Base-by-base conservation (phyloP, 2,113 vertebrate genomes). In the Mionectes macconnelli region DNA sequence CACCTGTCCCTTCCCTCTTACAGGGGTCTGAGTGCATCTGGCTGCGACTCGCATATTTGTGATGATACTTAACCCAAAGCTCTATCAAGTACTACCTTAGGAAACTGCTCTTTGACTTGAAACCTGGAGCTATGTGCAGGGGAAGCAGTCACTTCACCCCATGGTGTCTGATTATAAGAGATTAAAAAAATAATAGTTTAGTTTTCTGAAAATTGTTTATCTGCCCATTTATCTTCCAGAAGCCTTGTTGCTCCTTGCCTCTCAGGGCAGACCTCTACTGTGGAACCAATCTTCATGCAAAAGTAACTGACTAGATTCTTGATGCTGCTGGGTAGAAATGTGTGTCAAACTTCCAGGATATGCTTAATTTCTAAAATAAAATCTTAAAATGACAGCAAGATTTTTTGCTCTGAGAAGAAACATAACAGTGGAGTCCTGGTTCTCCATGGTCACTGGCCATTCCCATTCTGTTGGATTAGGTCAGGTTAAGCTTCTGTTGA, bases 1-100 rank as follows among this genome's bases (percentile, higher is more conserved):
- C 27, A 10, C 2, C 0, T 2, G 4, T 42, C 53, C 47, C 45
- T 67, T 42, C 23, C 23, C 8, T 1, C 62, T 37, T 4, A 9
- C 17, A 19, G 47, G 8, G 24, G 5, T n/a, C 60, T 59, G 39
- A 42, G n/a, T 3, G 0, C n/a, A 3, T 24, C 75, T 66, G 4
- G 44, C 39, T n/a, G 59, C 55, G 28, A 18, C 35, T 17, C 20
- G 20, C 7, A 0, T 8, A 2, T 20, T 15, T 79, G 23, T 3
- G 2, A 6, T 6, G 23, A 19, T 4, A 8, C 22, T 33, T 67
- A 45, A 24, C 19, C 22, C 1, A 2, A 45, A 57, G 40, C 31
- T 30, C 59, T 30, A 1, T 10, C 18, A 0, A 1, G 17, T 9
- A 10, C 39, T 37, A 4, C 39, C 24, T 47, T 52, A 35, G 70